phyloP scores from a whole-genome alignment of 2,888 invertebrate species.

The Diarsia rubi region DNA sequence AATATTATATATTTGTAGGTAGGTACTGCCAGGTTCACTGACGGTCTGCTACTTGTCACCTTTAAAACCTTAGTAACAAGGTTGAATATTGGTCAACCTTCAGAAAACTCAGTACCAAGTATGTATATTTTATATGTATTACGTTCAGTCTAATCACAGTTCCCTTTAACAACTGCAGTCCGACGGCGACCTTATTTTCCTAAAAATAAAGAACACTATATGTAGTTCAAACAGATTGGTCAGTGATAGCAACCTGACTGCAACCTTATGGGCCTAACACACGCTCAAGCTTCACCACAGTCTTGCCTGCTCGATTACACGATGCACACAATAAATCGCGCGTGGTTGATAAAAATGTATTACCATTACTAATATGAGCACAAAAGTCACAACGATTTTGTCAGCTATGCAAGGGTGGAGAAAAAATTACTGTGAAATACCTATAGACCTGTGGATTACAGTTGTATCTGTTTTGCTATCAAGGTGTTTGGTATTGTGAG shows the following conservation, averaged over 20 bases:
- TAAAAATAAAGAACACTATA: neutral
- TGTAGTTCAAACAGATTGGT: neutral
- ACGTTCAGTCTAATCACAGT: neutral
- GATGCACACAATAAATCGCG: too few relatives aligned
- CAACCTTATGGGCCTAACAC: too few relatives aligned
- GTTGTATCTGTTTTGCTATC: constrained; percentile 9
- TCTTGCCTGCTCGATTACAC: too few relatives aligned
- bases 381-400: neutral
- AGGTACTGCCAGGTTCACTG: neutral
- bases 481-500: constrained; percentile 37
- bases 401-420: too few relatives aligned
- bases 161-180: neutral
- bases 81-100: neutral
- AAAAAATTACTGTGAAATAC: neutral
- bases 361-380: accelerated
- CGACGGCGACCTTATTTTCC: neutral
- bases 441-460: neutral
- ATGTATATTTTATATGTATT: neutral
- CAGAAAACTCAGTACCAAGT: neutral
- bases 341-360: too few relatives aligned
- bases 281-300: too few relatives aligned
- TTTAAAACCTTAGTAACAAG: too few relatives aligned
- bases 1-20: constrained; percentile 42
- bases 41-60: neutral
- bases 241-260: neutral